phyloP scores from a whole-genome alignment of 2,888 invertebrate species.

The Lepidochrysops patricia region DNA sequence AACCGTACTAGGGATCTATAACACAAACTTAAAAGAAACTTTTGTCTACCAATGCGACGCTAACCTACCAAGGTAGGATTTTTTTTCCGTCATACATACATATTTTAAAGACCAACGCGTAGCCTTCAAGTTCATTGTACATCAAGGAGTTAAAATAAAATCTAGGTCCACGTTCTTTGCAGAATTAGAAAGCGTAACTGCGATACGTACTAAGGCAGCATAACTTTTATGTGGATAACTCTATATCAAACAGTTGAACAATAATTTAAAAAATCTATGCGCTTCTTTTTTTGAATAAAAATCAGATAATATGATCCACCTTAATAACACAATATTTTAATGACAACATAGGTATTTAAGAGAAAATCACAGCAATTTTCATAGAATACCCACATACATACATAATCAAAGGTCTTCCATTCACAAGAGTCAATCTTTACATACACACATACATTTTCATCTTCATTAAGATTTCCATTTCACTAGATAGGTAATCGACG shows the following conservation, averaged over 20 bases:
- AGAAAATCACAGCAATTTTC: no score
- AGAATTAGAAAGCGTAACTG: slow-evolving; percentile 7
- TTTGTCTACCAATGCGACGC: not conserved
- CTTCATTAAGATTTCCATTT: not conserved
- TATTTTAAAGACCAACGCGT: not conserved
- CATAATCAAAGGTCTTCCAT: no score
- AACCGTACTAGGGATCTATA: no score
- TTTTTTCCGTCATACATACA: not conserved
- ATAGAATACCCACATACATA: no score
- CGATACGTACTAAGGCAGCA: slow-evolving; percentile 1
- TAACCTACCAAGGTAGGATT: not conserved
- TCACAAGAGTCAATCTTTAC: not conserved
- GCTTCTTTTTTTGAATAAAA: no score
- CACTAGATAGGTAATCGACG: not conserved
- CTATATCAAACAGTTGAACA: not conserved
- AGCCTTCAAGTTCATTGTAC: not conserved
- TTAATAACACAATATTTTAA: no score
- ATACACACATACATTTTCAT: not conserved
- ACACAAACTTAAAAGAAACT: not conserved
- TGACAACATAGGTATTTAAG: no score
- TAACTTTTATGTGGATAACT: not conserved
- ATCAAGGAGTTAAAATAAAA: not conserved
- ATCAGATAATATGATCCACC: no score
- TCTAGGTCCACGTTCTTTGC: not conserved
- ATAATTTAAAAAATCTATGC: not conserved